Base-by-base conservation (phyloP, 2,797 vertebrate species). In the Danio jaintianensis region DNA sequence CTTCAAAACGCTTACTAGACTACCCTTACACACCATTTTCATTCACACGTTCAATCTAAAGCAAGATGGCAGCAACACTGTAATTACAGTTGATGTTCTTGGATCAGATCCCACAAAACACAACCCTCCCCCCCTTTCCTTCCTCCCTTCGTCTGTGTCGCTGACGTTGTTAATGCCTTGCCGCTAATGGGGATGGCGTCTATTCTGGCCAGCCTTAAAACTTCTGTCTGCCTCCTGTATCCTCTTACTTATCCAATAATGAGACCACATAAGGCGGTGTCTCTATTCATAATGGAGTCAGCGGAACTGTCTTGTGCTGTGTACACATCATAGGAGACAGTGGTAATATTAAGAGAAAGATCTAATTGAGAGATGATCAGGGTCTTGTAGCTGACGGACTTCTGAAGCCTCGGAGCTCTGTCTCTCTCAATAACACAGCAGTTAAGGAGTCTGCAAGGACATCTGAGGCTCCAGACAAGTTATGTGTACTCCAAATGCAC, bases 131-230 rank as follows among this genome's bases (percentile, higher is more conserved):
- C 76, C 43, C 64, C 64, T 83, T 82, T 64, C 62, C 79, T 68
- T 64, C 74, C 42, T 61, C 16, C 38, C 71, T 79, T 76, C 73
- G 86, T 88, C 85, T 89, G 85, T 89, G 89, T 91, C 89, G 86
- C 81, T 89, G 85, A 88, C 36, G 84, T 92, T 91, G 91, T 92
- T 94, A 94, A 94, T 93, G 92, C 86, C 86, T 84, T 80, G 86
- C 86, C 90, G 90, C 91, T 94, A 94, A 95, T 95, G 93, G 93
- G 89, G 81, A 90, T 94, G 93, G 93, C 94, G 94, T 95, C 94
- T 93, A 88, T 89, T 89, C 88, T 68, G 66, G 84, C 87, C 22
- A 85, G 89, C 89, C 90, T 92, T 93, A 92, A 93, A 93, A 94
- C 90, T 88, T 91, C 91, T 90, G 93, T 94, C 94, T 95, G 92